Base-by-base conservation (phyloP, 2,797 vertebrate genomes). In the Potorous gilbertii region DNA sequence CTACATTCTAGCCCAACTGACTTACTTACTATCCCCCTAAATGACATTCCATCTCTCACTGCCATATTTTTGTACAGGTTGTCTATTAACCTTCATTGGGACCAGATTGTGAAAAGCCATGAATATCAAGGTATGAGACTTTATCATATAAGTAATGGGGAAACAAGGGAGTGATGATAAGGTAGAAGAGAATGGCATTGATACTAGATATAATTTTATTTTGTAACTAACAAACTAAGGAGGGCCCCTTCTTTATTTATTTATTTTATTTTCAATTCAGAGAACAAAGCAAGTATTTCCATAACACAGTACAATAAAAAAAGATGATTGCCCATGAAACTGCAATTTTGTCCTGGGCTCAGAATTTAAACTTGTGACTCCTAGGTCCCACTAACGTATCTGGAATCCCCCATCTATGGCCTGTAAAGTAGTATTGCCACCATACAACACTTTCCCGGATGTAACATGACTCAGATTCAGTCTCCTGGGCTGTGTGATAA, bases 401-500 rank as follows among this genome's bases (percentile, higher is more conserved):
- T 3, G 16, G 56, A 87, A 90, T n/a, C 34, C 2, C 56, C 57
- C 87, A 40, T 94, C 81, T 34, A 10, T 12, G 50, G 66, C 90
- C 91, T 62, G 81, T 95, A 94, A 96, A 96, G 89, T 52, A 18
- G 81, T 94, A 52, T 91, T 91, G 74, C 54, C 93, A 57, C 81
- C 54, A 4, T 4, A 91, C 62, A 95, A 54, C 55, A 55, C 59
- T 95, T 95, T 96, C 55, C 81, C 96, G 40, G 62, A 46, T 56
- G 29, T 50, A 28, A n/a, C 90, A 89, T 93, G 91, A 55, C 54
- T 95, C 95, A 56, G 3, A 90, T 24, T 95, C 92, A 93, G 54
- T 96, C 97, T 92, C 93, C 92, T 93, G 55, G 95, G 90, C 59
- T 81, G 55, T 66, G 89, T 66, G 94, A 95, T 90, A 55, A 91